Evolutionary conservation across 2,113 vertebrate species (phyloP).

Genomic region (Cranoglanis bouderius): DNA sequence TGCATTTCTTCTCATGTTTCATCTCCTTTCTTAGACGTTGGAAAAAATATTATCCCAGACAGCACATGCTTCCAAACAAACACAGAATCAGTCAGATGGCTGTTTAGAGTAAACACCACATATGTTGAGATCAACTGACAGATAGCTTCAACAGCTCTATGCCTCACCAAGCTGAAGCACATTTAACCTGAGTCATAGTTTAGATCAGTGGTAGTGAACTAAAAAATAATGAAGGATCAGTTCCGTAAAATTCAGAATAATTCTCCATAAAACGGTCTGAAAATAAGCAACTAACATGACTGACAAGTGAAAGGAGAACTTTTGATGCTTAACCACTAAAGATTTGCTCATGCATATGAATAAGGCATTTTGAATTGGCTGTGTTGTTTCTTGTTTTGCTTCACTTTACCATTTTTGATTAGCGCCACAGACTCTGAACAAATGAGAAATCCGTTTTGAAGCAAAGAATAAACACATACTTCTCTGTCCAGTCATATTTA

Average conservation of each 20-base stretch:
- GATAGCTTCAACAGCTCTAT: constrained; percentile 28
- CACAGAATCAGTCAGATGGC: constrained; percentile 27
- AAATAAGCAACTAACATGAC: background rate
- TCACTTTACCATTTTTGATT: background rate
- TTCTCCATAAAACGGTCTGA: background rate
- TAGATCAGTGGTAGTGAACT: background rate
- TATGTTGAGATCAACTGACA: constrained; percentile 28
- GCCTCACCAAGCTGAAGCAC: background rate
- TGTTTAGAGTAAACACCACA: constrained; percentile 32
- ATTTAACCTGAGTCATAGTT: background rate
- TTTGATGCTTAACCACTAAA: background rate
- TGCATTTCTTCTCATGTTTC: background rate
- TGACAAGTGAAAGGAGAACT: background rate
- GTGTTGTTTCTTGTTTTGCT: background rate
- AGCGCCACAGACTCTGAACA: background rate
- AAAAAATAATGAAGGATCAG: background rate
- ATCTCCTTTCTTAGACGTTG: constrained; percentile 24
- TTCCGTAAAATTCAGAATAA: background rate
- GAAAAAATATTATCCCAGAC: constrained; percentile 17
- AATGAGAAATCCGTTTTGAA: background rate
- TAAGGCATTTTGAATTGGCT: background rate
- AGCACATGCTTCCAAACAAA: constrained; percentile 33
- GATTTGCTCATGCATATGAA: background rate
- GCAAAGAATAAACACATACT: background rate
- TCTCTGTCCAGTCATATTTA: background rate